Evolutionary conservation across 2,113 vertebrate genomes (phyloP).

Genomic region (Gambusia holbrooki): DNA sequence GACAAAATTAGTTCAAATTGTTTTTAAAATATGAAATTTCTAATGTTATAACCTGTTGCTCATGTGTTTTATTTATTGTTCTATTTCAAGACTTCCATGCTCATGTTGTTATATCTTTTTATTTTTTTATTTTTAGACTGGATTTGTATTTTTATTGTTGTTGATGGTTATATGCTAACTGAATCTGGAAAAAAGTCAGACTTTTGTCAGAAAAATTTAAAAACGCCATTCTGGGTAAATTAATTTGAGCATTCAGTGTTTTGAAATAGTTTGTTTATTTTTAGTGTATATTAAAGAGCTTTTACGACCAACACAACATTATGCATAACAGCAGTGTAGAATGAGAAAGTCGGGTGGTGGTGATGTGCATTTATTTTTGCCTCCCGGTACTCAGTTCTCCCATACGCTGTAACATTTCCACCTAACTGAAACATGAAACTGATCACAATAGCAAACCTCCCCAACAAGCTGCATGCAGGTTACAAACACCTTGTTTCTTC

Average conservation of each 20-base stretch:
- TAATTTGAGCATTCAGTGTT: background rate
- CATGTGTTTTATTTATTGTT: background rate
- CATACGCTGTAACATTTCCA: background rate
- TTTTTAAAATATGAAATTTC: no score
- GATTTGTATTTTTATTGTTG: background rate
- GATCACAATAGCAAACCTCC: background rate
- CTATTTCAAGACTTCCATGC: no score
- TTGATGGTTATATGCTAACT: background rate
- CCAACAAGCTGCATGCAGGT: background rate
- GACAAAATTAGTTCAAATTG: no score
- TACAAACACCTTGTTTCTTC: background rate
- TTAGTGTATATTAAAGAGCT: background rate
- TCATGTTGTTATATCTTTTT: no score
- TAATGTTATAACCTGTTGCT: background rate
- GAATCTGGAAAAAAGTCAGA: background rate
- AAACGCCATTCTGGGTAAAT: background rate
- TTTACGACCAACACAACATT: background rate
- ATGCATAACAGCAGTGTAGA: background rate
- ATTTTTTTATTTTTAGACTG: background rate
- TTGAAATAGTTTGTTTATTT: background rate
- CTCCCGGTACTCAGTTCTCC: background rate
- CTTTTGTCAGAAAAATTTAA: background rate
- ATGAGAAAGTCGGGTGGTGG: background rate
- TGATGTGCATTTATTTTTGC: no score
- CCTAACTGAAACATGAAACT: background rate